Conservation (phyloP, 2,113 vertebrate genomes). For the Odocoileus hemionus region DNA sequence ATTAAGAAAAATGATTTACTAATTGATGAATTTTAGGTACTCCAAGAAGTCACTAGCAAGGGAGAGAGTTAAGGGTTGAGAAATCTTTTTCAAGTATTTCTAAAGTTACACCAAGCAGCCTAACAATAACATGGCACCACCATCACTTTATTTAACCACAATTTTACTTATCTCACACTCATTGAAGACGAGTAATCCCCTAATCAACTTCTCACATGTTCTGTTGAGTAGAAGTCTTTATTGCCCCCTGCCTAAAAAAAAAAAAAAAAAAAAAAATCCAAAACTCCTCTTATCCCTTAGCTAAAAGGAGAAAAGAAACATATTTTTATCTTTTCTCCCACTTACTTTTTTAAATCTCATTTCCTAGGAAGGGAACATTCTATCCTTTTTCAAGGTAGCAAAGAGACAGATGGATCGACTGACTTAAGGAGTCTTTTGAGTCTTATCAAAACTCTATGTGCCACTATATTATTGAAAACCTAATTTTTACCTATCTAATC, state of each 20-base stretch:
- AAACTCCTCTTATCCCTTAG: not conserved
- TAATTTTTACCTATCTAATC: not conserved
- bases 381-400: not conserved
- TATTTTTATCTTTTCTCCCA: not conserved
- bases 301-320: not conserved
- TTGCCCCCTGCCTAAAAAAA: not conserved
- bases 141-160: not conserved
- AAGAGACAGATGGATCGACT: not conserved
- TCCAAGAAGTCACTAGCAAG: not conserved
- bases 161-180: not conserved
- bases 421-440: not conserved
- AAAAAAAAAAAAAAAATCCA: not conserved
- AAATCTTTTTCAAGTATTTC: not conserved
- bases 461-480: not conserved
- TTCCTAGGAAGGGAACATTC: not conserved
- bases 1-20: not conserved
- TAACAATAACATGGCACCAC: not conserved
- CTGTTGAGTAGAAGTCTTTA: not conserved
- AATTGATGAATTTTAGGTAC: not conserved
- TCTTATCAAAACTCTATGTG: not conserved
- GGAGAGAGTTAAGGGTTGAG: not conserved
- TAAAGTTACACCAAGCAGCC: not conserved
- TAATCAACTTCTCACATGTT: not conserved
- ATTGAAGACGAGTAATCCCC: not conserved
- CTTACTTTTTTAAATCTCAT: not conserved